Evolutionary conservation across 2,797 vertebrate genomes (phyloP), one percentile per base, ranked within the genome.

Genomic region (Labeo calbasu): DNA sequence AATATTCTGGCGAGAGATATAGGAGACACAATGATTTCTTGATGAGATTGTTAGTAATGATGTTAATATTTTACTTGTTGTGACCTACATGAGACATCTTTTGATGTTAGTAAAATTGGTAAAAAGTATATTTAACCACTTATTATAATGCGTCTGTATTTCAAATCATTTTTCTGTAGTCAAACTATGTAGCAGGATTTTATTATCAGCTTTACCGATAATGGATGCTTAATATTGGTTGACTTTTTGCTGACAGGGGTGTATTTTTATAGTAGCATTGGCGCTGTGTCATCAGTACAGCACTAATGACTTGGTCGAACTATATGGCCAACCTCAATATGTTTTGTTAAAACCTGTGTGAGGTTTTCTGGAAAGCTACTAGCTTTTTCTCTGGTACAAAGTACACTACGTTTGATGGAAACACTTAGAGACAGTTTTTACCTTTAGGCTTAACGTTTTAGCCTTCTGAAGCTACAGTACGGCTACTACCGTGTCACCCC

Each of bases 51-150:
- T 65, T 80, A 55, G 76, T 46, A 79, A 80, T 28, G 51, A 36
- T 51, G 71, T 77, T 72, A 66, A 85, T 82, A 75, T 81, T 77
- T 51, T 12, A 80, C 72, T 85, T 57, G 53, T 85, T 83, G 28
- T 76, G 73, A 53, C 53, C 75, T 75, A 23, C 14, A 36, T 79
- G 76, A 76, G 61, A 53, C 36, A 50, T 81, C 8, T 78, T 81
- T 81, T 83, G 77, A 75, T 72, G n/a, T 28, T 28, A 55, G 21
- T 1, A 50, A 79, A 57, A 17, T 57, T 61, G 50, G 36, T 21
- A n/a, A 36, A 46, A 77, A 77, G 80, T 48, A 73, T 50, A 48
- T 82, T 85, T 57, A 77, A 79, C 63, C 40, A 51, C 50, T 43
- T 48, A 81, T 82, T 84, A 69, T 66, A 63, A 28, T 53, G 19